Conservation (phyloP, 2,888 invertebrate species). For the Gisinianus flammeolus region DNA sequence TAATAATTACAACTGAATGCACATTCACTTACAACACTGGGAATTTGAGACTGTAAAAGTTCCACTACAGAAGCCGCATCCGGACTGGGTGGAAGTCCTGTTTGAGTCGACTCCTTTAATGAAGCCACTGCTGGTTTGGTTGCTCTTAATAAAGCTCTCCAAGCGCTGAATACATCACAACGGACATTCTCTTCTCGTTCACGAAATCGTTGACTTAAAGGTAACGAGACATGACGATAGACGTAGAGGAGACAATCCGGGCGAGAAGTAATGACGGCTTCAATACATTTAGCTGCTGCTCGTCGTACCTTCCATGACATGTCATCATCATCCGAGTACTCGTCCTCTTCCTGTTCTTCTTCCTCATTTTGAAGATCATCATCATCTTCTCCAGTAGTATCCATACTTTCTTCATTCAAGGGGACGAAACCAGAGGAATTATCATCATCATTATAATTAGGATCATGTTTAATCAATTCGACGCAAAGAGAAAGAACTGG, state of each 20-base stretch:
- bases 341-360: slow-evolving; percentile 81
- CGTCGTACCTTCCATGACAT: slow-evolving; percentile 98
- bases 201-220: slow-evolving; percentile 61
- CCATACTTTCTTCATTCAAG: slow-evolving; percentile 71
- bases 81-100: slow-evolving; percentile 78
- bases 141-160: slow-evolving; percentile 88
- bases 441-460: slow-evolving; percentile 98
- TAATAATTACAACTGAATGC: background rate
- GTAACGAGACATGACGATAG: slow-evolving; percentile 86
- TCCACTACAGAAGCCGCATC: slow-evolving; percentile 65
- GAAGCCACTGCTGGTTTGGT: slow-evolving; percentile 74
- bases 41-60: slow-evolving; percentile 56
- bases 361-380: slow-evolving; percentile 67
- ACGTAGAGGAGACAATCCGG: slow-evolving; percentile 89
- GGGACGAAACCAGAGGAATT: slow-evolving; percentile 69
- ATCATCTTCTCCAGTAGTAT: slow-evolving; percentile 69
- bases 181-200: slow-evolving; percentile 99
- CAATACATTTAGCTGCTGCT: slow-evolving; percentile 96
- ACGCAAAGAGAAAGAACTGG: slow-evolving; percentile 77
- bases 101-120: slow-evolving; percentile 66
- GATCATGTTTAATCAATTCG: slow-evolving; percentile 93
- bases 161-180: slow-evolving; percentile 96
- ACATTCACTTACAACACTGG: slow-evolving; percentile 49
- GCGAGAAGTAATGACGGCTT: slow-evolving; percentile 90
- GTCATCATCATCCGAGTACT: slow-evolving; percentile 99